Evolutionary conservation across 2,113 vertebrate species (phyloP).

Genomic region (Trichomycterus rosablanca): DNA sequence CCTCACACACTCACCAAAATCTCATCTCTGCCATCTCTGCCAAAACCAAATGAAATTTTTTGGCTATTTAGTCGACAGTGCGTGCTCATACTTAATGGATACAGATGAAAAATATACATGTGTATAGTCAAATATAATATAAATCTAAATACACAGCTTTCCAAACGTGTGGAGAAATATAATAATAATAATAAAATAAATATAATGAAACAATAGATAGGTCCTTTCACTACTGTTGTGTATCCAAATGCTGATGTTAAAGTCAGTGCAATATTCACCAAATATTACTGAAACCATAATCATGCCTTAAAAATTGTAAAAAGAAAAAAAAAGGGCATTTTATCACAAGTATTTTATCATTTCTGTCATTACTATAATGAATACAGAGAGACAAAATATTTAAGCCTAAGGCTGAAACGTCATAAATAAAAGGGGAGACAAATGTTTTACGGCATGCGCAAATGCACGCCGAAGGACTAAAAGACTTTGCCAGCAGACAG

Average conservation of each 20-base stretch:
- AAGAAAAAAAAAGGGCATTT: conserved; percentile 23
- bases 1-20: conserved; percentile 13
- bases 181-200: no score
- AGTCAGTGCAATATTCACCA: no score
- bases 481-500: conserved; percentile 63
- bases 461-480: conserved; percentile 49
- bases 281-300: no score
- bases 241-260: no score
- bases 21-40: conserved; percentile 14
- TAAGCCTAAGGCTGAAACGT: not conserved
- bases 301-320: no score
- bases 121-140: no score
- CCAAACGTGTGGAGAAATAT: no score
- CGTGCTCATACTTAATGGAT: no score
- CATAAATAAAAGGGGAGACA: conserved; percentile 42
- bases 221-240: no score
- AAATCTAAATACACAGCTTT: no score
- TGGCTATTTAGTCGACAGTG: conserved; percentile 1
- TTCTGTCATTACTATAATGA: not conserved
- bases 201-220: no score
- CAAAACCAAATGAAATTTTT: conserved; percentile 23
- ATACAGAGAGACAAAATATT: not conserved
- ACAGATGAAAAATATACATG: no score
- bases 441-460: conserved; percentile 55
- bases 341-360: not conserved